Base-by-base conservation (phyloP, 2,888 invertebrate genomes). In the Mesochorus sp. region DNA sequence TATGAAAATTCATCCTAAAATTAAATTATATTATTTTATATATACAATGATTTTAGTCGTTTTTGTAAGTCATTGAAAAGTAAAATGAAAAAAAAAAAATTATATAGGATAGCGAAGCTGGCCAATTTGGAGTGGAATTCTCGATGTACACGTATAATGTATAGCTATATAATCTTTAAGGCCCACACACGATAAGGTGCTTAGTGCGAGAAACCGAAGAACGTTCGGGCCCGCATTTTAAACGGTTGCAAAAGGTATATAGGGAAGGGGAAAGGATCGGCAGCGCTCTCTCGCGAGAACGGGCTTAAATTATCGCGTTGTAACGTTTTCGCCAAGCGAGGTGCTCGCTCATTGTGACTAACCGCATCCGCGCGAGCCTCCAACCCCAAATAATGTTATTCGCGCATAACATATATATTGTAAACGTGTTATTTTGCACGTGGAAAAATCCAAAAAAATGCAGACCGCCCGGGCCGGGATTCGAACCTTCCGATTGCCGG, bases 281-380 rank as follows among this genome's bases (percentile, higher is more conserved):
- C 26, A 39, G 49, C 66, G 53, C 53, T 34, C 68, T 37, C 66
- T 86, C 84, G 81, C 80, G 79, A 47, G 73, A 62, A 28, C 70
- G 53, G 37, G 26, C 76, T 79, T 78, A 87, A 88, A 87, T 89
- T 87, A 88, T 89, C 86, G 85, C 83, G n/a, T 8, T 83, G 82
- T 85, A 85, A 85, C 85, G 80, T 85, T 86, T 66, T 77, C 68
- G 68, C 31, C 44, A 68, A 37, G 39, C 78, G 57, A 55, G 71
- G 67, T 86, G 87, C 84, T 86, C 85, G 82, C 86, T 85, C 79
- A 84, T 86, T 85, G 84, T 85, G 87, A 86, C 87, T 85, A 86
- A 86, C 83, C 84, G 82, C 80, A 70, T 72, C 77, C 57, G 76
- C 71, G 76, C 66, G 49, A 55, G 44, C 31, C 47, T 47, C 37